Percentiles rank a stretch among this genome's conserved stretches.
phyloP scores from a whole-genome alignment of 2,113 vertebrate genomes.

The Hippotragus niger region DNA sequence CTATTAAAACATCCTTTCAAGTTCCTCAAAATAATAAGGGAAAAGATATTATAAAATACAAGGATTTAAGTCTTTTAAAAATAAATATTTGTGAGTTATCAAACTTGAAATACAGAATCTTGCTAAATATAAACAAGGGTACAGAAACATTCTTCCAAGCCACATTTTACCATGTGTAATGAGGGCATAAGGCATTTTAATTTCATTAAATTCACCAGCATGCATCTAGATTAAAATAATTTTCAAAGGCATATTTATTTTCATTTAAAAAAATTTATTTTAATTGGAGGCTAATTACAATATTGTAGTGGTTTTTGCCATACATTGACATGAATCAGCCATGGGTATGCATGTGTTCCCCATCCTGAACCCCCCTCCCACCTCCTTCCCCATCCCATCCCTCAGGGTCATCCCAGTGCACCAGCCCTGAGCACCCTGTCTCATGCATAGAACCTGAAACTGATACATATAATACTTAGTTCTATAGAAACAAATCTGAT shows the following conservation, averaged over 20 bases:
- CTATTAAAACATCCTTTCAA: background rate
- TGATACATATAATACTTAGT: slow-evolving; percentile 43
- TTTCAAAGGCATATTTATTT: slow-evolving; percentile 56
- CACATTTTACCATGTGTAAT: slow-evolving; percentile 41
- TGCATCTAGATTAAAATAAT: slow-evolving; percentile 58
- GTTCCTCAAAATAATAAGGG: slow-evolving; percentile 61
- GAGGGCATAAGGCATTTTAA: slow-evolving; percentile 59
- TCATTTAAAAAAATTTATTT: background rate
- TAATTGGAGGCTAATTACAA: background rate
- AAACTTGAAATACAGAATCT: slow-evolving; percentile 70
- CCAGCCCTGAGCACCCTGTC: background rate
- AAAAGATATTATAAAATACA: slow-evolving; percentile 68
- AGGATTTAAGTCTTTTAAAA: slow-evolving; percentile 62
- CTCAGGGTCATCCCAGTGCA: background rate
- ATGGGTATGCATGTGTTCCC: background rate
- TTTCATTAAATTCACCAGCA: slow-evolving; percentile 64
- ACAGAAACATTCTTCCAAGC: slow-evolving; percentile 68
- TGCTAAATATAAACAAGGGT: slow-evolving; percentile 58
- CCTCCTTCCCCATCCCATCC: background rate
- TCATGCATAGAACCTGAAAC: background rate
- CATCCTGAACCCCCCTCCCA: background rate
- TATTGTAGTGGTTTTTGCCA: background rate
- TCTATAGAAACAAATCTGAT: slow-evolving; percentile 48
- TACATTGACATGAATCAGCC: background rate
- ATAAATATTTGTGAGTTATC: slow-evolving; percentile 74